Conservation (phyloP, 2,888 invertebrate species). For the Graphium colonna region DNA sequence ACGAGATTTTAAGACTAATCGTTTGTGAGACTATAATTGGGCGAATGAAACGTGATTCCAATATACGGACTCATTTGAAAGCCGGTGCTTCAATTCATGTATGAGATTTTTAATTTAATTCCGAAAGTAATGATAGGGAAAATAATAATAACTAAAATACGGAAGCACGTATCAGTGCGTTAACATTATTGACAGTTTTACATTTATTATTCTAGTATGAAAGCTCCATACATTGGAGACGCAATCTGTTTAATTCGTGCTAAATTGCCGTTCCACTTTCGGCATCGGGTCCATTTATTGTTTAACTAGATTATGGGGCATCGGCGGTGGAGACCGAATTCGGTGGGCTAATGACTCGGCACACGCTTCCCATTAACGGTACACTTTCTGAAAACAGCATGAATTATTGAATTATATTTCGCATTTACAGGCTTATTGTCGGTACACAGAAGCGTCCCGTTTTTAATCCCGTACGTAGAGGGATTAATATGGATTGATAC, state of each 20-base stretch:
- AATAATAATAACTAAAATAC: too few relatives aligned
- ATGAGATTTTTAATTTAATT: too few relatives aligned
- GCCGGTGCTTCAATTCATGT: too few relatives aligned
- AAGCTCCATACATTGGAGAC: neutral
- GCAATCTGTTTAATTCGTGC: neutral
- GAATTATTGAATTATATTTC: neutral
- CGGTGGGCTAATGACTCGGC: neutral
- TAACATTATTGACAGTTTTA: neutral
- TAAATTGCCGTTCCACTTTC: neutral
- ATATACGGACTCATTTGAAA: too few relatives aligned
- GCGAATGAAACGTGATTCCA: too few relatives aligned
- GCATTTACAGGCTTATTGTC: neutral
- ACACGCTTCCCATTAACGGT: neutral
- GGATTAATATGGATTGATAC: neutral
- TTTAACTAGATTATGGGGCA: conserved; percentile 4
- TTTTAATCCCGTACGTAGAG: neutral
- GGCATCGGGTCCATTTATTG: neutral
- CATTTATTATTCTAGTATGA: neutral
- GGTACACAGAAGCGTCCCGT: neutral
- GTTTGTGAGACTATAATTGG: too few relatives aligned
- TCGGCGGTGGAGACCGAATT: neutral
- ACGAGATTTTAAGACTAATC: too few relatives aligned
- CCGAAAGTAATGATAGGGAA: too few relatives aligned
- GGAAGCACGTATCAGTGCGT: too few relatives aligned
- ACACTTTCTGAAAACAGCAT: neutral